Percentiles rank a stretch among this genome's conserved stretches.
Conservation (phyloP, 2,113 vertebrate genomes). For the Ia io region DNA sequence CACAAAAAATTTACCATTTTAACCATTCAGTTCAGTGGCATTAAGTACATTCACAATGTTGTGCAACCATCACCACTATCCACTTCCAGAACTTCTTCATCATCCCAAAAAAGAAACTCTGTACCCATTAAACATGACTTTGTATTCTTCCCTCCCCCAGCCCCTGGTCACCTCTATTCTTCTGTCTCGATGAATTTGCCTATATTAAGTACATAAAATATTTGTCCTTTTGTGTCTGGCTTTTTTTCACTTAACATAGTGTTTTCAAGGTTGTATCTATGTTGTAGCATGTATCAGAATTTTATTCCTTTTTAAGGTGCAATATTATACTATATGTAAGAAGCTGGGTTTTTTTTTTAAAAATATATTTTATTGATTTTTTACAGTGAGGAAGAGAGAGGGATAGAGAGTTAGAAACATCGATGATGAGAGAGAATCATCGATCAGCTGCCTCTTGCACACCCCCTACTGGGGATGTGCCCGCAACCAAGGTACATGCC, state of each 20-base stretch:
- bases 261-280: not conserved
- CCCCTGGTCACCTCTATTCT: not conserved
- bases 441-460: too few relatives aligned
- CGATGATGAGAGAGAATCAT: too few relatives aligned
- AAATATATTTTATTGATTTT: too few relatives aligned
- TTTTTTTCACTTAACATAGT: not conserved
- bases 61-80: not conserved
- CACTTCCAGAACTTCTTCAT: not conserved
- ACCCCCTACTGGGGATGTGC: too few relatives aligned
- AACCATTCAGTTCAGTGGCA: not conserved
- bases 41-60: not conserved
- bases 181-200: not conserved
- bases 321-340: not conserved
- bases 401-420: too few relatives aligned
- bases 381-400: too few relatives aligned
- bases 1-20: not conserved
- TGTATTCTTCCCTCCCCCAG: not conserved
- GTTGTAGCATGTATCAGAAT: not conserved
- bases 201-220: not conserved
- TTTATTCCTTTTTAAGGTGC: not conserved
- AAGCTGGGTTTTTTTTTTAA: not conserved
- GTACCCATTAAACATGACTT: not conserved
- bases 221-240: not conserved
- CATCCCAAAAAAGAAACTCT: not conserved
- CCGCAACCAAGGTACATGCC: too few relatives aligned